A percentile compares a stretch with the other conserved stretches of the same genome.
phyloP scores from a whole-genome alignment of 1,140 invertebrate species.

The Chlorops oryzae region DNA sequence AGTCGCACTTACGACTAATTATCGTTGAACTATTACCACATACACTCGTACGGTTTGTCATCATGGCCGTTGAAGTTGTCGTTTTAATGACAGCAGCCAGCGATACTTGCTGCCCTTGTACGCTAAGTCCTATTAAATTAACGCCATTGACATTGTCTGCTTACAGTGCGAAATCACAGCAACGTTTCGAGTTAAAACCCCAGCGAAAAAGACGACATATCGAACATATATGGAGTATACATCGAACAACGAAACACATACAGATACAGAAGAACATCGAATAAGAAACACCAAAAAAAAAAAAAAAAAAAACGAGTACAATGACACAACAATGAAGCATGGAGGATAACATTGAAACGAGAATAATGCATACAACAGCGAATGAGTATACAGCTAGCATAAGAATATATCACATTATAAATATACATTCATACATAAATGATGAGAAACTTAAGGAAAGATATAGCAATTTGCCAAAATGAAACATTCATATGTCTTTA shows the following conservation, averaged over 20 bases:
- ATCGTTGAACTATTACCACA: no score
- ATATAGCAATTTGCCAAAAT: no score
- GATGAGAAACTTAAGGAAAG: no score
- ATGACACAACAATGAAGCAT: no score
- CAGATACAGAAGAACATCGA: background rate
- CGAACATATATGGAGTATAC: background rate
- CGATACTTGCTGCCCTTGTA: constrained; percentile 56
- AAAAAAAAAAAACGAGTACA: background rate
- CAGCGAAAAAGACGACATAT: constrained; percentile 1
- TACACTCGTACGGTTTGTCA: no score
- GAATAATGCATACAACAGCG: no score
- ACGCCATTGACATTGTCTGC: constrained; percentile 61
- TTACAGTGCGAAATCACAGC: background rate
- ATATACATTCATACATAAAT: no score
- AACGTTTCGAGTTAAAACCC: background rate
- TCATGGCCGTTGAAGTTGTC: constrained; percentile 13
- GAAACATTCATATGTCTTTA: no score
- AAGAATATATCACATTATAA: no score
- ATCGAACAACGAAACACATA: background rate
- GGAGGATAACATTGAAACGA: no score
- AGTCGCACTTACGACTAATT: no score
- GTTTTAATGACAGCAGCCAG: constrained; percentile 43
- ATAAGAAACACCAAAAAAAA: background rate
- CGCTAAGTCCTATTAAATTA: constrained; percentile 62
- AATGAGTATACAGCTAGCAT: no score